Base-by-base conservation (phyloP, 2,797 vertebrate species). In the Chrosomus eos region DNA sequence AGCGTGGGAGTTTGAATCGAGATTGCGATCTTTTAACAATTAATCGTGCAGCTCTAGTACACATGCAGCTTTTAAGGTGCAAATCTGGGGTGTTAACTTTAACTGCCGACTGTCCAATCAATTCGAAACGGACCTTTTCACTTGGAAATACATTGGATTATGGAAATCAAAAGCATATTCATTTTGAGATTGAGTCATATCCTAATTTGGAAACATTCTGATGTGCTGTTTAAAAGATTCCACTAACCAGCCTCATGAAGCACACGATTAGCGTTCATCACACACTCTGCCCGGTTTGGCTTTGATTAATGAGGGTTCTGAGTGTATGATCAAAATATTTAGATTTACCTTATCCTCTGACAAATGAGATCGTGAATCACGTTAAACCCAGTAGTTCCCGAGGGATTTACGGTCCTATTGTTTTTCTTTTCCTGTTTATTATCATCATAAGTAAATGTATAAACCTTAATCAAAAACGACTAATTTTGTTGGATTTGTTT, bases 241-340 rank as follows among this genome's bases (percentile, higher is more conserved):
- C 55, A 38, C 58, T 51, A 82, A 53, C 23, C 43, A 67, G 60
- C 33, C 33, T 13, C 16, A 76, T 10, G 60, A 66, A 53, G 6
- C 33, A 67, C 10, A 40, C 9, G 11, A 67, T 66, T 60, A 55
- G 40, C 13, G 3, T 73, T 82, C 31, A 33, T 36, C 55, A 36
- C 66, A 74, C 23, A 53, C 31, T 31, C 9, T 19, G 43, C 16
- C 28, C n/a, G 45, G 43, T 16, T 72, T 73, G 70, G 21, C 28
- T 62, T 26, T 83, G 71, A 83, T 83, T 75, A 83, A 75, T 38
- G 72, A 75, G 16, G 23, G 23, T 33, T n/a, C 40, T 14, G 31
- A 55, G 28, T 74, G 81, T 82, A 26, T 51, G 16, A 82, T 21
- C 40, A 74, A 73, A 82, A 82, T 82, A 74, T 83, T 83, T 67